Evolutionary conservation across 2,113 vertebrate species (phyloP), one percentile per base, ranked within the genome.

Genomic region (Dasypus novemcinctus): DNA sequence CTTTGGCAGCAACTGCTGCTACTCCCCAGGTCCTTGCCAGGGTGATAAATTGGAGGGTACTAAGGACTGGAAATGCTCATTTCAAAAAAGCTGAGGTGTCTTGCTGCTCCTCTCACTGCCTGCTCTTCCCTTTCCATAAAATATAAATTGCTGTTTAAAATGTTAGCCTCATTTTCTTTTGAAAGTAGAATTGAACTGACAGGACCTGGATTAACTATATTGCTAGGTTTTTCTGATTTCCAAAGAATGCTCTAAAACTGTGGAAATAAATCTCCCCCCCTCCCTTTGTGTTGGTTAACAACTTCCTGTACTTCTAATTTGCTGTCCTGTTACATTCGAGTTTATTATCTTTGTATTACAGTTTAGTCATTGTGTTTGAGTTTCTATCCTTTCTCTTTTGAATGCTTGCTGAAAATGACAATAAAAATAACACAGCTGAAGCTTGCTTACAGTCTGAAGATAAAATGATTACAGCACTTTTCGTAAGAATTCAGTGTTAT

Each of bases 301-400:
- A 96, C 85, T 97, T 96, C 90, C 94, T 92, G 98, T 97, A 95
- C 96, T 98, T 98, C 96, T 98, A 96, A 97, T 98, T 97, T 98
- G 96, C 97, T 98, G 94, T 98, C 95, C 90, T 97, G 79, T 98
- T 98, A 97, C 96, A 97, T 79, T 97, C 61, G 96, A 96, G 82
- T 98, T 98, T 97, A 97, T 98, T 98, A 98, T 98, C 97, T 98
- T 98, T 98, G 97, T 98, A 95, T 97, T 98, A 96, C 93, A 97
- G 96, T 97, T 98, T 98, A 96, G 96, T 94, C 96, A 98, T 98
- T 98, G 97, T 97, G 95, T 79, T 95, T 97, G 97, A 97, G 97
- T 98, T 97, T 97, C 96, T 76, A 93, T 97, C 97, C 93, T 98
- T 98, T 97, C 68, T 71, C 75, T 93, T 92, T 94, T 59, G 89